Percentiles rank a stretch among this genome's conserved stretches.
phyloP scores from a whole-genome alignment of 2,888 invertebrate genomes.

The Lasioglossum pauxillum region DNA sequence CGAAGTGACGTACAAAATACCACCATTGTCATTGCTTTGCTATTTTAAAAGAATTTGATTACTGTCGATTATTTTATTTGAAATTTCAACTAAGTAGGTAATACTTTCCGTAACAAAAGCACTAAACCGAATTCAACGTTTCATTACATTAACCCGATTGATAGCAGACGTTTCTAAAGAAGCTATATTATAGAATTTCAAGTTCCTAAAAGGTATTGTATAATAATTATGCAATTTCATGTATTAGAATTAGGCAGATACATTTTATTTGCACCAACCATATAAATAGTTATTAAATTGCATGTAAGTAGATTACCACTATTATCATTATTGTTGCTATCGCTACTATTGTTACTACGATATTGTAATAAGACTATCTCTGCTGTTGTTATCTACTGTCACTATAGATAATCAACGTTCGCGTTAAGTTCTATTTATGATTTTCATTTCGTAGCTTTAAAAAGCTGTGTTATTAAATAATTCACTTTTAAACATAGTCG shows the following conservation, averaged over 20 bases:
- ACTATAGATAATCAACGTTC: conserved; percentile 12
- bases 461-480: conserved; percentile 8
- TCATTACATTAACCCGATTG: conserved; percentile 40
- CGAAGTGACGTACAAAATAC: conserved; percentile 55
- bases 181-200: conserved; percentile 62
- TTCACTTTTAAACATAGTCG: neutral
- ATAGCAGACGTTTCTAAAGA: conserved; percentile 38
- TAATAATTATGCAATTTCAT: conserved; percentile 56
- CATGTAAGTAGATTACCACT: conserved; percentile 31
- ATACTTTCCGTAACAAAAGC: conserved; percentile 5
- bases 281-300: conserved; percentile 29
- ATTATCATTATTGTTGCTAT: conserved; percentile 26
- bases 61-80: neutral
- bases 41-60: conserved; percentile 6
- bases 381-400: conserved; percentile 18
- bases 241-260: conserved; percentile 50
- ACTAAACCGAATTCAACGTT: conserved; percentile 19
- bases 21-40: conserved; percentile 19
- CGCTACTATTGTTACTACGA: conserved; percentile 21
- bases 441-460: conserved; percentile 20
- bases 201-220: conserved; percentile 69
- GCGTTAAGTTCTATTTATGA: conserved; percentile 18
- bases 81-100: conserved; percentile 13
- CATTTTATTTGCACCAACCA: conserved; percentile 43
- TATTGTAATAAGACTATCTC: conserved; percentile 20